phyloP scores from a whole-genome alignment of 2,113 vertebrate genomes.

The Argyrosomus japonicus region DNA sequence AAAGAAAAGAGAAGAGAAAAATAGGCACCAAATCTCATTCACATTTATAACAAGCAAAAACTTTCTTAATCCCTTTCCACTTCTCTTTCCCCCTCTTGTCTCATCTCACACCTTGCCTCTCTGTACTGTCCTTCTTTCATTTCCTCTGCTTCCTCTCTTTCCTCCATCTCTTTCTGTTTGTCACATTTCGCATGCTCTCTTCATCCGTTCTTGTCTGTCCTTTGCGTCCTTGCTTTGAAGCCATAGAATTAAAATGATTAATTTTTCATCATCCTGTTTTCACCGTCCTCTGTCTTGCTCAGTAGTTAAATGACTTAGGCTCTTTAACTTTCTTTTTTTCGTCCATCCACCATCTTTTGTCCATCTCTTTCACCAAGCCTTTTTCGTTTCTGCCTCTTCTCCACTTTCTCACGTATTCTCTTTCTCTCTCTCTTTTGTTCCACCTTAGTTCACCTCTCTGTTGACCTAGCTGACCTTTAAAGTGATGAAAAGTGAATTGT shows the following conservation, averaged over 20 bases:
- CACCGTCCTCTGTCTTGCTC: slow-evolving; percentile 25
- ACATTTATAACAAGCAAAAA: not conserved
- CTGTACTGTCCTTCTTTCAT: slow-evolving; percentile 19
- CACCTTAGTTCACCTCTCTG: not conserved
- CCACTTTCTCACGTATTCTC: slow-evolving; percentile 17
- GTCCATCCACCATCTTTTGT: slow-evolving; percentile 1
- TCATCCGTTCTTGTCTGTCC: slow-evolving; percentile 55
- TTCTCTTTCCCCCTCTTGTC: slow-evolving; percentile 1
- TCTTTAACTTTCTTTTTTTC: not conserved
- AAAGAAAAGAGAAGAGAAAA: not conserved
- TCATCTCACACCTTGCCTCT: slow-evolving; percentile 12
- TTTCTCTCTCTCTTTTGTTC: not conserved
- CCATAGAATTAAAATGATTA: slow-evolving; percentile 58
- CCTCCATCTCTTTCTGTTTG: slow-evolving; percentile 36
- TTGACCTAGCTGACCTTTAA: slow-evolving; percentile 26
- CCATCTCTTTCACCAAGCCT: not conserved
- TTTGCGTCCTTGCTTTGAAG: slow-evolving; percentile 69
- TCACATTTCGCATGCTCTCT: slow-evolving; percentile 30
- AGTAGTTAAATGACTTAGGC: slow-evolving; percentile 22
- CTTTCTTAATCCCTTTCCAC: not conserved
- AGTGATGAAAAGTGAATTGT: slow-evolving; percentile 9
- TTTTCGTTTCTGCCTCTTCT: not conserved
- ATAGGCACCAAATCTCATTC: slow-evolving; percentile 13
- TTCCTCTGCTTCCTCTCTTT: slow-evolving; percentile 13
- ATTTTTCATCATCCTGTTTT: slow-evolving; percentile 49